Conservation (phyloP, 2,797 vertebrate species). For the Sardinella longiceps region DNA sequence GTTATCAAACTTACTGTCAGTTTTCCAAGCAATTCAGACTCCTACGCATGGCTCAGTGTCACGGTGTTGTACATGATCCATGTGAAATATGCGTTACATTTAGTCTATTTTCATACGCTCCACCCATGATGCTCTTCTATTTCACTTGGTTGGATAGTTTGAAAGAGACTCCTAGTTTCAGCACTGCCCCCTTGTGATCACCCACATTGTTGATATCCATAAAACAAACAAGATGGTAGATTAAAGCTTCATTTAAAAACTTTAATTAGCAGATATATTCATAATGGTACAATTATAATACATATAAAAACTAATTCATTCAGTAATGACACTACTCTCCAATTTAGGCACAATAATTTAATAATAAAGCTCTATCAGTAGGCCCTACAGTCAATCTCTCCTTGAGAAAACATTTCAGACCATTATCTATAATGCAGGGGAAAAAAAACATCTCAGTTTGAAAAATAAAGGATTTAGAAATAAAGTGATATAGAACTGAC, state of each 20-base stretch:
- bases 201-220: not conserved
- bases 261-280: constrained; percentile 21
- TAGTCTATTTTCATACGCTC: not conserved
- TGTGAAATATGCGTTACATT: not conserved
- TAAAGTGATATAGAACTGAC: not conserved
- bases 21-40: not conserved
- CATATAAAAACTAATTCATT: constrained; percentile 24
- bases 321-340: constrained; percentile 22
- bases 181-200: not conserved
- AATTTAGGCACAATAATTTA: constrained; percentile 25
- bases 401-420: constrained; percentile 19
- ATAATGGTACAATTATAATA: constrained; percentile 19
- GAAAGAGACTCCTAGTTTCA: not conserved
- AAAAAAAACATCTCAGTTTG: constrained; percentile 3
- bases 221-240: not conserved
- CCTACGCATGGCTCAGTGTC: not conserved
- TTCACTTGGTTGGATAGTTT: not conserved
- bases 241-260: constrained; percentile 17
- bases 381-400: not conserved
- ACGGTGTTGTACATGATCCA: too few relatives aligned
- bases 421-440: not conserved
- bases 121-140: not conserved
- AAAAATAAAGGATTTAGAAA: constrained; percentile 1
- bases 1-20: not conserved
- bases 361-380: constrained; percentile 24